phyloP scores from a whole-genome alignment of 2,888 invertebrate genomes.

The Cryptus armator region DNA sequence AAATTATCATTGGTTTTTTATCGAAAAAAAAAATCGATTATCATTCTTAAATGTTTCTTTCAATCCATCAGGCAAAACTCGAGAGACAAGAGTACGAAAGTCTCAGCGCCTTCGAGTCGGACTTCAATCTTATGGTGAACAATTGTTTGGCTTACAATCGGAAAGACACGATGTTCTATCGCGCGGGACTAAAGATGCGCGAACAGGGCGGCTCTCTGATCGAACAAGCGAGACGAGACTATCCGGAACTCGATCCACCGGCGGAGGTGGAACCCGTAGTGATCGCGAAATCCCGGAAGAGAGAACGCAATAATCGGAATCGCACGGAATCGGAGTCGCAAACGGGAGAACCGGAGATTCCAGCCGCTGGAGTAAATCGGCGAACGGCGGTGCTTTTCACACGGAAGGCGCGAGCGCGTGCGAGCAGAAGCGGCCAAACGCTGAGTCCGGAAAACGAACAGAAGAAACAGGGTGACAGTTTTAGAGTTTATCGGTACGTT shows the following conservation, averaged over 20 bases:
- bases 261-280: constrained; percentile 48
- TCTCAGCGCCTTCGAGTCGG: constrained; percentile 93
- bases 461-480: constrained; percentile 83
- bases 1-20: not conserved
- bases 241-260: constrained; percentile 80
- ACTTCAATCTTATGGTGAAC: constrained; percentile 97
- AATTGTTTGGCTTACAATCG: constrained; percentile 98
- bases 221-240: constrained; percentile 91
- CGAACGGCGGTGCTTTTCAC: constrained; percentile 93
- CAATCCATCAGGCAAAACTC: constrained; percentile 86
- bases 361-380: constrained; percentile 87
- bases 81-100: constrained; percentile 89
- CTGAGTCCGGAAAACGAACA: constrained; percentile 75
- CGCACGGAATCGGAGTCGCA: constrained; percentile 78
- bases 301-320: constrained; percentile 80
- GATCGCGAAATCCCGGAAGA: constrained; percentile 78
- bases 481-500: constrained; percentile 81
- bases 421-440: constrained; percentile 83
- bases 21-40: not conserved
- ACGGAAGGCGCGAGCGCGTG: constrained; percentile 88
- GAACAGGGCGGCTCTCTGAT: constrained; percentile 94
- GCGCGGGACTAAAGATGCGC: constrained; percentile 94
- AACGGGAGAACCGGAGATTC: constrained; percentile 78
- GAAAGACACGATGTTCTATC: constrained; percentile 97
- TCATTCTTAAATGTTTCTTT: constrained; percentile 2